Evolutionary conservation across 2,113 vertebrate genomes (phyloP).

Genomic region (Noturus placidus): DNA sequence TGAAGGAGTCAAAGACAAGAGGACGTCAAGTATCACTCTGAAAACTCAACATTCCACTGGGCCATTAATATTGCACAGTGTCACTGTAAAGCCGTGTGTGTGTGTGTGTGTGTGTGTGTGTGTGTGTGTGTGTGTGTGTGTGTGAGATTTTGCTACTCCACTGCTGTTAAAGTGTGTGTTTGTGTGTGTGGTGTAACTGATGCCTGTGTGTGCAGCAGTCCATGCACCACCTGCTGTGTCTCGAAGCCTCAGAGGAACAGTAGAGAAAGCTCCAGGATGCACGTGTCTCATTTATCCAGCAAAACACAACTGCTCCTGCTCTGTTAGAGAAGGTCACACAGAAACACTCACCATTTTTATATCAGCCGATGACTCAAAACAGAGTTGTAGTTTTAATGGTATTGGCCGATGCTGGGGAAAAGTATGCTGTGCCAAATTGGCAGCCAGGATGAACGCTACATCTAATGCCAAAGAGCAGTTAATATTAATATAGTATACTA

Average conservation of each 20-base stretch:
- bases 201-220: constrained; percentile 33
- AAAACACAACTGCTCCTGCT: constrained; percentile 27
- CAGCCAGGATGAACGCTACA: neutral
- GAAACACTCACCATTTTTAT: neutral
- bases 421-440: constrained; percentile 35
- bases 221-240: constrained; percentile 46
- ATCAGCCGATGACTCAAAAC: neutral
- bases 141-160: constrained; percentile 27
- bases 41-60: constrained; percentile 23
- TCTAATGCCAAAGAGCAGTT: constrained; percentile 22
- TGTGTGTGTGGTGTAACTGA: constrained; percentile 37
- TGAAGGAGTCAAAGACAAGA: constrained; percentile 4
- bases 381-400: constrained; percentile 16
- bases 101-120: constrained; percentile 31
- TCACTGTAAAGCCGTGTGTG: neutral
- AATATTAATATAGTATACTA: neutral
- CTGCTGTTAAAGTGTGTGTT: constrained; percentile 30
- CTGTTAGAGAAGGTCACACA: constrained; percentile 8
- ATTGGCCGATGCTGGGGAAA: constrained; percentile 19
- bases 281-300: constrained; percentile 21
- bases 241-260: constrained; percentile 21
- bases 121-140: constrained; percentile 19
- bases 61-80: constrained; percentile 46
- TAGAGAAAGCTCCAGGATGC: constrained; percentile 22
- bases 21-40: constrained; percentile 30